Evolutionary conservation across 2,888 invertebrate genomes (phyloP), one percentile per base, ranked within the genome.

Genomic region (Bellardia bayeri): DNA sequence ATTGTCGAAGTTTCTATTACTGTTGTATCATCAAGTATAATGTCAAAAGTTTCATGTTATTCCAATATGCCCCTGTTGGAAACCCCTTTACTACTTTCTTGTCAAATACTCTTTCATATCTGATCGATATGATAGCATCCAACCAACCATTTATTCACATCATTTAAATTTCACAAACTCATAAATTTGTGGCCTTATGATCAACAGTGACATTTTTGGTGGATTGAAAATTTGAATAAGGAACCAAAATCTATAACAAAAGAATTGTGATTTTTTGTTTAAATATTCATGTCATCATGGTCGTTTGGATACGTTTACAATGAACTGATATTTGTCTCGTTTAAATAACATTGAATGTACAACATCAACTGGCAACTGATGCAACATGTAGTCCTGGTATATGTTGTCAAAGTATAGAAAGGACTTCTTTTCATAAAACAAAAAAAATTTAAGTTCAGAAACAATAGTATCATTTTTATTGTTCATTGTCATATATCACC

Each of bases 401-500:
- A 23, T 23, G 23, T 23, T n/a, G 33, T 45, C 49, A 8, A 69
- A 78, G 7, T 3, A 33, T 16, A 23, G 16, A 49, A 78, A 78
- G 85, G 87, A 82, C 64, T 64, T 82, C 11, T 75, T 86, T 82
- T 54, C 13, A 30, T 14, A 78, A 68, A 56, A 11, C 11, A 68
- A 23, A 6, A 37, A 74, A 30, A 54, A 76, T 2, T 16, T 2
- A 64, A 78, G 56, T 51, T 82, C 33, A 69, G 64, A 84, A 85
- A 87, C 87, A 87, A 87, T 87, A 85, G 87, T 64, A 82, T 79
- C 49, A 85, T 82, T 85, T 85, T 85, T 87, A 82, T 82, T 74
- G 82, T 79, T 85, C 85, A 85, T 87, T 85, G 85, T 87, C 87
- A 76, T 87, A 82, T 82, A 87, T 87, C 87, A 87, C 69, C 79